These are phyloP conservation scores for Entelurus aequoreus DNA, from an alignment of 2,113 vertebrate species.

Conservation along the genomic window DNA sequence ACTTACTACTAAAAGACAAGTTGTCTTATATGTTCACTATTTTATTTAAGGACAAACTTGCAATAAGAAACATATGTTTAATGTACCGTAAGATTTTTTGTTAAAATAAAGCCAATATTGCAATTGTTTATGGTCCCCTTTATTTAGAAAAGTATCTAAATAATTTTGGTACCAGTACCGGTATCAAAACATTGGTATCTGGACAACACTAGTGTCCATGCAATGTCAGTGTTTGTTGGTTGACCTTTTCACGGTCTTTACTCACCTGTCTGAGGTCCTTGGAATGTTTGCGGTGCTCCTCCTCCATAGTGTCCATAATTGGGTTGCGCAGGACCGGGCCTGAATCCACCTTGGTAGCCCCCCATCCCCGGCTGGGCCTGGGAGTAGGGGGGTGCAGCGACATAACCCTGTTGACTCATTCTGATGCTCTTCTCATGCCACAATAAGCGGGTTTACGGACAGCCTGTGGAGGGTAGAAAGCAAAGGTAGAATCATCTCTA, in stretches of 20 bases:
- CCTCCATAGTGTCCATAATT: constrained; percentile 82
- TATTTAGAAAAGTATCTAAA: too few species aligned
- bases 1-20: too few species aligned
- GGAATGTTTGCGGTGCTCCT: constrained; percentile 64
- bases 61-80: too few species aligned
- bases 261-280: constrained; percentile 75
- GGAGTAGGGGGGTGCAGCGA: constrained; percentile 86
- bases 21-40: too few species aligned
- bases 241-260: background rate
- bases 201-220: too few species aligned
- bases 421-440: constrained; percentile 66
- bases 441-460: constrained; percentile 20
- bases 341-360: constrained; percentile 76
- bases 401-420: constrained; percentile 96
- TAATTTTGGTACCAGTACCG: too few species aligned
- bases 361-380: constrained; percentile 87
- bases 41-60: too few species aligned
- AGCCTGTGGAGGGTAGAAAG: background rate
- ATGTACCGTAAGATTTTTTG: too few species aligned
- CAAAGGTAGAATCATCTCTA: background rate
- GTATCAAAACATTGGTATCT: too few species aligned
- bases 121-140: too few species aligned
- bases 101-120: too few species aligned
- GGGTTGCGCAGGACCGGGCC: constrained; percentile 67
- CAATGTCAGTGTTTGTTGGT: too few species aligned